A percentile compares a stretch with the other conserved stretches of the same genome.
These are phyloP conservation scores for Stigmatopora nigra DNA, from an alignment of 2,113 vertebrate species.

Conservation along the genomic window DNA sequence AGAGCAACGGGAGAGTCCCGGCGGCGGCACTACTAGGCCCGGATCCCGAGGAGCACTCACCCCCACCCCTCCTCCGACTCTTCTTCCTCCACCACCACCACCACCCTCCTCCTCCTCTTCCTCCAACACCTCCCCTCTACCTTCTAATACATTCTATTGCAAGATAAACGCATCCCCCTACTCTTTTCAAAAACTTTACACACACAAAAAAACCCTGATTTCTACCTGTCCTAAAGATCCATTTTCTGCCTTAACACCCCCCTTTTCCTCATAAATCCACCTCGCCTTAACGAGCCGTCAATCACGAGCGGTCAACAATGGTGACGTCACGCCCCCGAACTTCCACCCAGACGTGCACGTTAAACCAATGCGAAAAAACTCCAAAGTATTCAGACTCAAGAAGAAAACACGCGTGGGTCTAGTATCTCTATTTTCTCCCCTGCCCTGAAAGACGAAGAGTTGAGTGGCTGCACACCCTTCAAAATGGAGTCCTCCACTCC, in stretches of 20 bases:
- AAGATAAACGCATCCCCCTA: constrained; percentile 17
- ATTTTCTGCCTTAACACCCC: constrained; percentile 43
- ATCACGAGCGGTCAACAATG: not conserved
- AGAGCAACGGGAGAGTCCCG: constrained; percentile 56
- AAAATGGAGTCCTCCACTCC: constrained; percentile 75
- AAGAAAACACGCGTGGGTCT: constrained; percentile 3
- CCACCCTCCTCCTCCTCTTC: constrained; percentile 53
- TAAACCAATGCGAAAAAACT: not conserved
- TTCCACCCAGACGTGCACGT: not conserved
- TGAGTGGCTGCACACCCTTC: constrained; percentile 54
- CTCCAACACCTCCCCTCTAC: constrained; percentile 9
- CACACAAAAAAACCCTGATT: not conserved
- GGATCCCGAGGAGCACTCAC: constrained; percentile 60
- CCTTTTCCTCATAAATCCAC: not conserved
- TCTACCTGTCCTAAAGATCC: constrained; percentile 42
- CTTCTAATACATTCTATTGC: constrained; percentile 18
- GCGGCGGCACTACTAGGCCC: constrained; percentile 72
- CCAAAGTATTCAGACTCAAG: not conserved
- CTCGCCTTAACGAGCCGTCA: constrained; percentile 2
- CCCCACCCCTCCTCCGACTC: constrained; percentile 7
- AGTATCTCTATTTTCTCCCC: constrained; percentile 36
- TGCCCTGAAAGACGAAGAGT: constrained; percentile 39
- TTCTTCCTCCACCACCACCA: constrained; percentile 31
- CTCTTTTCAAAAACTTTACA: constrained; percentile 38
- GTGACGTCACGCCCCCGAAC: constrained; percentile 6